phyloP scores from a whole-genome alignment of 2,113 vertebrate species.

The Onychostoma macrolepis region DNA sequence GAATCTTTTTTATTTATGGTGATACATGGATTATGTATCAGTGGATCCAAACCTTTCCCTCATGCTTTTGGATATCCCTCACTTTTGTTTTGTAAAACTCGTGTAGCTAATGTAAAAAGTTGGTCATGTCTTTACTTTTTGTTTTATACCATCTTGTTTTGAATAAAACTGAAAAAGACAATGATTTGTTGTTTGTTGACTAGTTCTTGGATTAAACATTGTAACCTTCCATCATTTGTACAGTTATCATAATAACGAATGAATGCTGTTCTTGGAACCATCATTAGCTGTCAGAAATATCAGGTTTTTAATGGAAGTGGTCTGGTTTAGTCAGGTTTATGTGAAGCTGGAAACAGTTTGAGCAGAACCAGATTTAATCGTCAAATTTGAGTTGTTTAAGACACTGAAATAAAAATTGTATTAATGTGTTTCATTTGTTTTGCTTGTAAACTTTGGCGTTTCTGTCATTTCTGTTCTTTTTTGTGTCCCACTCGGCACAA shows the following conservation, averaged over 20 bases:
- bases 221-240: neutral
- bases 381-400: too few relatives aligned
- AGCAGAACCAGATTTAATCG: too few relatives aligned
- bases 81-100: slow-evolving; percentile 19
- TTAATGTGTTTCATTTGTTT: too few relatives aligned
- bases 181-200: neutral
- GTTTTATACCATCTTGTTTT: slow-evolving; percentile 70
- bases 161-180: slow-evolving; percentile 61
- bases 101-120: slow-evolving; percentile 45
- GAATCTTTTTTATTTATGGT: slow-evolving; percentile 31
- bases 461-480: too few relatives aligned
- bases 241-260: neutral
- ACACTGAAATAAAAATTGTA: too few relatives aligned
- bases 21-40: neutral
- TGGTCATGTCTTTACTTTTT: slow-evolving; percentile 13
- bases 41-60: neutral
- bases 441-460: too few relatives aligned
- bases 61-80: neutral
- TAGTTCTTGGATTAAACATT: neutral
- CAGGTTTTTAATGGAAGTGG: too few relatives aligned
- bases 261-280: neutral
- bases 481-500: too few relatives aligned
- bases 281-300: neutral
- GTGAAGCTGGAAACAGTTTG: too few relatives aligned
- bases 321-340: too few relatives aligned